Conservation (phyloP, 2,797 vertebrate species). For the Rhyacichthys aspro region DNA sequence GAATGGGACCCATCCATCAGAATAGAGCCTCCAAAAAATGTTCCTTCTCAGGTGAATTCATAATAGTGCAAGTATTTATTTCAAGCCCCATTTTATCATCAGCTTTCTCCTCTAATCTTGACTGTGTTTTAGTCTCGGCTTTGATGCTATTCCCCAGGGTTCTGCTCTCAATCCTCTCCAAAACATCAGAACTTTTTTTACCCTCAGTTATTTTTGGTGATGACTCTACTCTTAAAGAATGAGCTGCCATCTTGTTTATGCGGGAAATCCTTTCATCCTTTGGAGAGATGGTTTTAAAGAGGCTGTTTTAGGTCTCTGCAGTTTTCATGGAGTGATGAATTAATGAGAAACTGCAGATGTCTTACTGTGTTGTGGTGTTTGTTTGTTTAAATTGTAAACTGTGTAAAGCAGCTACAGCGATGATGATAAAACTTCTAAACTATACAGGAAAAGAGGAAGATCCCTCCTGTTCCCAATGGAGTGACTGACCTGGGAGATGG, state of each 20-base stretch:
- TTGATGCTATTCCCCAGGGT: slow-evolving; percentile 51
- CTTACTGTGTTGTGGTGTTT: slow-evolving; percentile 1
- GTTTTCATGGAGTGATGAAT: slow-evolving; percentile 23
- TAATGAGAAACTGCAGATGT: slow-evolving; percentile 17
- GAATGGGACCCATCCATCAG: slow-evolving; percentile 99
- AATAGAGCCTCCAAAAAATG: slow-evolving; percentile 98
- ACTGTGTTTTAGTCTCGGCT: slow-evolving; percentile 19
- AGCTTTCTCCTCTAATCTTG: slow-evolving; percentile 37
- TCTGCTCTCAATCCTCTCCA: slow-evolving; percentile 57
- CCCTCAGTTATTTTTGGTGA: slow-evolving; percentile 43
- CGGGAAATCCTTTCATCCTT: background rate
- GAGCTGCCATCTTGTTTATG: slow-evolving; percentile 28
- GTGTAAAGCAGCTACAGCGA: no score
- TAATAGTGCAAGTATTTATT: background rate
- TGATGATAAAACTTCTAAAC: background rate
- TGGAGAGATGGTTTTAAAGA: background rate
- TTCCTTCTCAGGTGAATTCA: slow-evolving; percentile 91
- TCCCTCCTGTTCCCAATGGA: slow-evolving; percentile 93
- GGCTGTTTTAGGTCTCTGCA: slow-evolving; percentile 9
- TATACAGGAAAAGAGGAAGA: slow-evolving; percentile 93
- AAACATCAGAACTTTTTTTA: slow-evolving; percentile 36
- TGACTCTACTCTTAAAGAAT: slow-evolving; percentile 13
- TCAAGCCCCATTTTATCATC: slow-evolving; percentile 27
- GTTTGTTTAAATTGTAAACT: no score
- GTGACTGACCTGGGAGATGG: slow-evolving; percentile 91